Conservation (phyloP, 2,888 invertebrate species). For the Cylindroiulus punctatus region DNA sequence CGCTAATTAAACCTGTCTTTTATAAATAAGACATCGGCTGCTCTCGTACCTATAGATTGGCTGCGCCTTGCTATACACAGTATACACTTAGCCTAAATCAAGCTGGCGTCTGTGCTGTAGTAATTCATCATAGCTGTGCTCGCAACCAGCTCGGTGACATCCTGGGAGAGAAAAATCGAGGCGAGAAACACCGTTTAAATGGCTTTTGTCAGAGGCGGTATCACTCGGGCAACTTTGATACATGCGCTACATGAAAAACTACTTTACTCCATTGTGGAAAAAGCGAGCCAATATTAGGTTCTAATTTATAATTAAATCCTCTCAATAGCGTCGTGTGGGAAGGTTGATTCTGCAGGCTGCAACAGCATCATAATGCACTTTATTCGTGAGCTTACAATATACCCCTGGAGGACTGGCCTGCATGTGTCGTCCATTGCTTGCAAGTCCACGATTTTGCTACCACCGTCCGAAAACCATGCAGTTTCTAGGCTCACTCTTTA, state of each 20-base stretch:
- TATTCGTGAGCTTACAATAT: background rate
- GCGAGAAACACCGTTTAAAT: background rate
- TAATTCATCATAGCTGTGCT: background rate
- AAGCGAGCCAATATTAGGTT: conserved; percentile 7
- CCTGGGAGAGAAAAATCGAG: background rate
- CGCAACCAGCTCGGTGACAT: background rate
- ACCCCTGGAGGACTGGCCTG: too few relatives aligned
- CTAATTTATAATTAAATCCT: conserved; percentile 31
- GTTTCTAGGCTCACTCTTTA: too few relatives aligned
- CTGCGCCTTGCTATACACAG: background rate
- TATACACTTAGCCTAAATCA: conserved; percentile 16
- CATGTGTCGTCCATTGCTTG: too few relatives aligned
- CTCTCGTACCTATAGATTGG: background rate
- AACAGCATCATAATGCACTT: background rate
- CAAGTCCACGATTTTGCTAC: too few relatives aligned
- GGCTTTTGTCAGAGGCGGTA: background rate
- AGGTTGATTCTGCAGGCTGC: background rate
- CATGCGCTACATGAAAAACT: conserved; percentile 31
- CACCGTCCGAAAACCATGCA: too few relatives aligned
- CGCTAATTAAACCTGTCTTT: conserved; percentile 42
- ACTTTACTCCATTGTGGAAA: conserved; percentile 16
- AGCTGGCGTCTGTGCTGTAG: conserved; percentile 14
- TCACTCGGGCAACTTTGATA: conserved; percentile 16
- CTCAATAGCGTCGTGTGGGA: background rate
- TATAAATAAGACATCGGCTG: conserved; percentile 29